Base-by-base conservation (phyloP, 2,113 vertebrate species). In the Cervus canadensis region DNA sequence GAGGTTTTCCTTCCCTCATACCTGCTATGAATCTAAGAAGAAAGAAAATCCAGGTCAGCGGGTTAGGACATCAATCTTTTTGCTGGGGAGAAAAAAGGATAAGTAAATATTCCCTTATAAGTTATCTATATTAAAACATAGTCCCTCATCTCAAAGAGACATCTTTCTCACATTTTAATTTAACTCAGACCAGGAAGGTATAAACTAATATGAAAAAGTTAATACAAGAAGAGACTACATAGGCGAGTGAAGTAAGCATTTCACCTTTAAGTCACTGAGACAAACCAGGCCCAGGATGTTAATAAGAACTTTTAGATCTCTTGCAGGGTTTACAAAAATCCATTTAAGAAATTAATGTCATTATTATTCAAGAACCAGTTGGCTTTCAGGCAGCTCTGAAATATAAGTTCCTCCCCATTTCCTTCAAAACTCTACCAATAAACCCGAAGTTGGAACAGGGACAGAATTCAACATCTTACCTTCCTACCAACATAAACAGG, bases 401-500 rank as follows among this genome's bases (percentile, higher is more conserved):
- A 92, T 45, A 91, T n/a, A 91, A 96, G 30, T 23, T 96, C 48
- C 62, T 95, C 85, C 59, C 50, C 28, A 82, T 79, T 94, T 85
- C 81, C 81, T 85, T 97, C 64, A 93, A 96, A 95, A 30, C 36
- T 48, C 67, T 97, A 96, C 60, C 57, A 98, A 81, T 11, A 98
- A 96, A 94, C 15, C 83, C 57, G 0, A 83, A 10, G 78, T 78
- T 79, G 10, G 9, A 25, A 76, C 85, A 89, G 28, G 84, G 60
- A 91, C 2, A 1, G 8, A 94, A 94, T 10, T 54, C 95, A 54
- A 54, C 82, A 71, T 62, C 99, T 99, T 96, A 99, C 99, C 99
- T 99, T 99, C 78, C 99, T 99, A 48, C 99, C 99, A 0, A 99
- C 99, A 0, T 99, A 99, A 60, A 99, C 99, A 0, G 99, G 99